Evolutionary conservation across 2,797 vertebrate genomes (phyloP).

Genomic region (Hipposideros larvatus): DNA sequence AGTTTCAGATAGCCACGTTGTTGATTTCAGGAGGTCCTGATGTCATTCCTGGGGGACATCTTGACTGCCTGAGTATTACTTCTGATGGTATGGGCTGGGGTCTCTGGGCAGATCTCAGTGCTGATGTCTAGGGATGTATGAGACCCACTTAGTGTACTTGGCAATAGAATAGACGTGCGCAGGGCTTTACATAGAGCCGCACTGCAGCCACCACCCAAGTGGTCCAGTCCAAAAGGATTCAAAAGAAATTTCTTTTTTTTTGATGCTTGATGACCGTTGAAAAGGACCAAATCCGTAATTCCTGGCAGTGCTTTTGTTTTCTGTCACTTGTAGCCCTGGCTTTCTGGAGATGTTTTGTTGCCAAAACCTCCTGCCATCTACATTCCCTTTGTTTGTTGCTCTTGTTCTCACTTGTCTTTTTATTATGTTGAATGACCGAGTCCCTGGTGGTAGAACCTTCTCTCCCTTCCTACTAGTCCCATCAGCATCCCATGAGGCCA

Average conservation of each 20-base stretch:
- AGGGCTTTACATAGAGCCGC: neutral
- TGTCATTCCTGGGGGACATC: neutral
- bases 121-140: no score
- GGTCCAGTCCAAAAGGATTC: neutral
- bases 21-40: neutral
- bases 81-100: neutral
- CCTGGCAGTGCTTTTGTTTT: neutral
- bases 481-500: neutral
- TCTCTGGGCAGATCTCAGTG: neutral
- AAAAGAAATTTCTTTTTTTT: neutral
- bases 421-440: neutral
- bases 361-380: rapidly evolving
- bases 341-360: neutral
- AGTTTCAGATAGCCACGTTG: rapidly evolving
- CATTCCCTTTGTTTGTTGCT: no score
- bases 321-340: neutral
- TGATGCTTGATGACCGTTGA: neutral
- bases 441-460: neutral
- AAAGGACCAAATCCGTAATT: neutral
- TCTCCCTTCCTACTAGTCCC: neutral
- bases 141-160: neutral
- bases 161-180: rapidly evolving
- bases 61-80: neutral
- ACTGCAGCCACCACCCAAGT: neutral
- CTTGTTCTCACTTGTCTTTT: neutral